Evolutionary conservation across 2,797 vertebrate species (phyloP).

Genomic region (Potorous gilbertii): DNA sequence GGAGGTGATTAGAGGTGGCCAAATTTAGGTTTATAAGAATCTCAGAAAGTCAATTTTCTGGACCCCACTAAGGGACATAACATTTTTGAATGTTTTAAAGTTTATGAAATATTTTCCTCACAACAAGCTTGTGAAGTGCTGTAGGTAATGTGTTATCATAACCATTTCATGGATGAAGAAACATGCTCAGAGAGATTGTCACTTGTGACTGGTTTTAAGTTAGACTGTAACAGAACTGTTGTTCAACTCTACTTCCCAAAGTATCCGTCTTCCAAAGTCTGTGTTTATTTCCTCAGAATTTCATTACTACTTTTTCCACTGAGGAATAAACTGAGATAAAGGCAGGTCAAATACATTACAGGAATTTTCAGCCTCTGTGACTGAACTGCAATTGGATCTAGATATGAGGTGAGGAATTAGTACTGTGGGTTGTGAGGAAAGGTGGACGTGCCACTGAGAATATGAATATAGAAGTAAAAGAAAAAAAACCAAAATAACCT

Average conservation of each 20-base stretch:
- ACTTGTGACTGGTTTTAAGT: background rate
- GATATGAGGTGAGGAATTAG: background rate
- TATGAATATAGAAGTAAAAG: background rate
- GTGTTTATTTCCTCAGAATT: background rate
- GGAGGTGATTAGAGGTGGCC: background rate
- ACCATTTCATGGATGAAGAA: background rate
- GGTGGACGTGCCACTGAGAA: background rate
- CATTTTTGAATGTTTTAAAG: background rate
- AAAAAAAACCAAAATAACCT: no score
- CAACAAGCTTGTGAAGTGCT: background rate
- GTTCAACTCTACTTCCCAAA: background rate
- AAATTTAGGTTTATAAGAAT: background rate
- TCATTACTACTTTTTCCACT: background rate
- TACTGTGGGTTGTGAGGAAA: background rate
- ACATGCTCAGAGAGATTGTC: background rate
- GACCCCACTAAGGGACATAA: background rate
- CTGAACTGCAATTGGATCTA: background rate
- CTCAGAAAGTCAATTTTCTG: background rate
- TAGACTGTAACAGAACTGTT: background rate
- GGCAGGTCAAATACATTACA: background rate
- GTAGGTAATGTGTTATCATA: background rate
- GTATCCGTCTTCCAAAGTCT: background rate
- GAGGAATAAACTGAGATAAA: background rate
- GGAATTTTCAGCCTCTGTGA: background rate
- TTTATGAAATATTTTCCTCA: background rate